Evolutionary conservation across 2,888 invertebrate species (phyloP), one percentile per base, ranked within the genome.

Genomic region (Polyploca ridens): DNA sequence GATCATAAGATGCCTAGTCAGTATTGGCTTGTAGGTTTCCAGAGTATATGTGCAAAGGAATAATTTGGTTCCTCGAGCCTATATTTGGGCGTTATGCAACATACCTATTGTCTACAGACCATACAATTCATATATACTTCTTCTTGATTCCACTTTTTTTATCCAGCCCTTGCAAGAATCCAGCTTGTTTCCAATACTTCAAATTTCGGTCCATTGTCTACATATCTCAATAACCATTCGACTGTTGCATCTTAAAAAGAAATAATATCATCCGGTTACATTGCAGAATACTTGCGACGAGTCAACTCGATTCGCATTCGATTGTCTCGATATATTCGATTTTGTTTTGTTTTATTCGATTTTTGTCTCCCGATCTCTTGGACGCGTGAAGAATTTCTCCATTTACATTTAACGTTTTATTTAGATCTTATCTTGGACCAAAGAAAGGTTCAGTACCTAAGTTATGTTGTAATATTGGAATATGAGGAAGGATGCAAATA

Each of bases 301-400:
- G 70, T 73, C 71, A 73, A 72, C 66, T 68, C 75, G 72, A 68
- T 71, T 75, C 73, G 78, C 78, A 74, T 76, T 78, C 87, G 85
- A 85, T 84, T 85, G 87, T 89, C 86, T 84, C 80, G 83, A 85
- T 85, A 85, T 85, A 75, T 75, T 85, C 84, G 82, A 86, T 88
- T 85, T 82, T 81, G 79, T 79, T 78, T 81, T 75, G 19, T 79
- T 80, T 77, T 79, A 85, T 84, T 85, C 84, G 87, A 87, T 88
- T 78, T 81, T 77, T 81, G 79, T 80, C 79, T 79, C 41, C 7
- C 76, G 61, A 54, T 54, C 54, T 54, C 7, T 73, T 70, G 79
- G 81, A 77, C 81, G 81, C 81, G 77, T 82, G 82, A 80, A 82
- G 74, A 78, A 82, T 78, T 77, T 72, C 74, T 73, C 66, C 66